Evolutionary conservation across 2,888 invertebrate genomes (phyloP), one percentile per base, ranked within the genome.

Genomic region (Acanthosoma haemorrhoidale): DNA sequence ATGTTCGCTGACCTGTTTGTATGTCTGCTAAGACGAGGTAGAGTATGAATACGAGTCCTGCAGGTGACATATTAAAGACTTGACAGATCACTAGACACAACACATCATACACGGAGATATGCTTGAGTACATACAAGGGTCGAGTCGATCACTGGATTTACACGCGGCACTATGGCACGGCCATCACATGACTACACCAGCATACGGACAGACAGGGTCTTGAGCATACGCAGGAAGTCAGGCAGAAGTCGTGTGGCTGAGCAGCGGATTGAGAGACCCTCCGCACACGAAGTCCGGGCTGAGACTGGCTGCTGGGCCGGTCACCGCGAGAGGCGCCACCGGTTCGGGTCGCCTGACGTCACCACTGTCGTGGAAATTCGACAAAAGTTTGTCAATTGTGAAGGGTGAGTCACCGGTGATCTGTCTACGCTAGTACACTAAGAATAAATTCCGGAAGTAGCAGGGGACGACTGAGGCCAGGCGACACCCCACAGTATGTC

Each of bases 101-200:
- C 51, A 51, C 51, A 51, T 51, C 51, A 51, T n/a, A n/a, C 51
- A 51, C 51, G 51, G 13, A 51, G 51, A n/a, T n/a, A n/a, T n/a
- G n/a, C n/a, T n/a, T n/a, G n/a, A n/a, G n/a, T n/a, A n/a, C n/a
- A n/a, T n/a, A n/a, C n/a, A n/a, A n/a, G n/a, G n/a, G n/a, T n/a
- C n/a, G n/a, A n/a, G n/a, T n/a, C n/a, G 21, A 25, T 51, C 51
- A 51, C 51, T n/a, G 2, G 8, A 29, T n/a, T 13, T n/a, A n/a
- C n/a, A 51, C 13, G n/a, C 25, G 25, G 25, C 25, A 51, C 25
- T 25, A 21, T 25, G 21, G 29, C 51, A 25, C 51, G 51, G 2
- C 51, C 13, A 25, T 51, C 51, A 51, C 51, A 51, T 51, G 51
- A 51, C 51, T 51, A 51, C 25, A 6, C 3, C 21, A n/a, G n/a